Percentiles rank a stretch among this genome's conserved stretches.
These are phyloP conservation scores for Naso thynnoides DNA, from an alignment of 2,797 vertebrate genomes.

Conservation along the genomic window DNA sequence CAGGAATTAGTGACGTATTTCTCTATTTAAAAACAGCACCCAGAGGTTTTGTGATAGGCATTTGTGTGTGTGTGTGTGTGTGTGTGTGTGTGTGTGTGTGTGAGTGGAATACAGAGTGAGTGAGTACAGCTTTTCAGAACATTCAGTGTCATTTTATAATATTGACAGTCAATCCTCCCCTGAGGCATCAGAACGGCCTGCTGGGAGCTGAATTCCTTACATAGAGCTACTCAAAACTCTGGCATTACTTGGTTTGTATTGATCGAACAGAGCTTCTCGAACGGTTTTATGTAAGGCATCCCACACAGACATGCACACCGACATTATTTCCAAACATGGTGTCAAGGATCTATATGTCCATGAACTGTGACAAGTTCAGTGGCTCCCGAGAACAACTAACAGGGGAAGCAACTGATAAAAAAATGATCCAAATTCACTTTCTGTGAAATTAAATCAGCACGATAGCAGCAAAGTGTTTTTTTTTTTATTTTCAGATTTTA, in stretches of 20 bases:
- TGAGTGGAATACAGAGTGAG: too few species aligned
- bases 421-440: too few species aligned
- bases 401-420: too few species aligned
- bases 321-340: not conserved
- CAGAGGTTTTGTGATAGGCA: not conserved
- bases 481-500: too few species aligned
- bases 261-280: constrained; percentile 5
- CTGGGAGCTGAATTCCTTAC: constrained; percentile 25
- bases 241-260: constrained; percentile 49
- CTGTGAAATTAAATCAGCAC: too few species aligned
- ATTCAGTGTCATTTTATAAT: not conserved
- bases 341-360: too few species aligned
- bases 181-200: constrained; percentile 2
- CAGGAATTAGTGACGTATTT: constrained; percentile 17
- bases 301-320: not conserved
- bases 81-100: not conserved
- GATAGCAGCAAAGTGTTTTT: too few species aligned
- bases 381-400: too few species aligned
- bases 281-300: constrained; percentile 6
- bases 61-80: not conserved
- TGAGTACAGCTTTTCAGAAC: not conserved
- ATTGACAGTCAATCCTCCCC: not conserved
- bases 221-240: constrained; percentile 11
- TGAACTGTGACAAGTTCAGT: too few species aligned
- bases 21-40: not conserved